phyloP scores from a whole-genome alignment of 2,113 vertebrate genomes.

The Platysteira castanea region DNA sequence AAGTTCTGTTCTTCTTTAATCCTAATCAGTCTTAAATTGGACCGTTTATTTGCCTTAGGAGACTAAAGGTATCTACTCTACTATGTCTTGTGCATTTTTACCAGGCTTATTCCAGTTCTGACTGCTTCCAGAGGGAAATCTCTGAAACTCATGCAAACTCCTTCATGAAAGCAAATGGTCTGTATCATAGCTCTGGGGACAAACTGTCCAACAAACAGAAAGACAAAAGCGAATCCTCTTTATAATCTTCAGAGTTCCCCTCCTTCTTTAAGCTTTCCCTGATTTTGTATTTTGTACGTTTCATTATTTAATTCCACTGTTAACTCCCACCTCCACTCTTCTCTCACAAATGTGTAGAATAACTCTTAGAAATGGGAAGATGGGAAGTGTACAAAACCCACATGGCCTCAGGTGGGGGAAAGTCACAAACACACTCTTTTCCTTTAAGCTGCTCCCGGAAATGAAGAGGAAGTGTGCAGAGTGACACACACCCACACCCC shows the following conservation, averaged over 20 bases:
- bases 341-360: background rate
- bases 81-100: background rate
- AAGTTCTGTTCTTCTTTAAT: background rate
- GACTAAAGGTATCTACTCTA: background rate
- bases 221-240: background rate
- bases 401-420: background rate
- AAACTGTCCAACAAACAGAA: background rate
- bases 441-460: background rate
- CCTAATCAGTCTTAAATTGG: background rate
- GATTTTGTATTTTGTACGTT: background rate
- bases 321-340: background rate
- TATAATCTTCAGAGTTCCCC: background rate
- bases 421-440: background rate
- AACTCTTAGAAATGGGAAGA: background rate
- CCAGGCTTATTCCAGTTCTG: background rate
- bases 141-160: background rate
- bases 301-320: background rate
- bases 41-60: background rate
- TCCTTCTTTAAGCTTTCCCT: background rate
- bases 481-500: background rate
- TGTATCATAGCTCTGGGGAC: background rate
- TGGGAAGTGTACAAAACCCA: background rate
- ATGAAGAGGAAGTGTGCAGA: background rate
- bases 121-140: background rate
- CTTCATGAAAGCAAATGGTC: background rate